Evolutionary conservation across 2,113 vertebrate species (phyloP), one percentile per base, ranked within the genome.

Genomic region (Acanthochromis polyacanthus): DNA sequence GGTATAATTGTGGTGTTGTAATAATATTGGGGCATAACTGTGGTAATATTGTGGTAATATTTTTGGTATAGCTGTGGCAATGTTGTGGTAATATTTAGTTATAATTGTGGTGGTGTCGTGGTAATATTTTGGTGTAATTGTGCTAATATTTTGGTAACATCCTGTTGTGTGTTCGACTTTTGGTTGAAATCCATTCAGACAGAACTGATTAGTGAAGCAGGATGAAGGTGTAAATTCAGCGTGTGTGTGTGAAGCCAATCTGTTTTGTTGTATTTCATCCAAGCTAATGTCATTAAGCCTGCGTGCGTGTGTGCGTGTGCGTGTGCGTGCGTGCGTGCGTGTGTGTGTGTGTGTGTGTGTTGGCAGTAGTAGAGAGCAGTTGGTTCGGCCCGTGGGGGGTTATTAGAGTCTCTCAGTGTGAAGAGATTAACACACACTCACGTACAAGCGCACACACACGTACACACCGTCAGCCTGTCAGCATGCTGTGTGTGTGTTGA

Each of bases 271-370:
- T 93, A 90, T 89, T 90, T 92, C 90, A 92, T 93, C 93, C 91
- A 94, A 91, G 83, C 81, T 91, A 94, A 93, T 93, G 91, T 93
- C 90, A 94, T 93, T 93, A 93, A 89, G 92, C 92, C 93, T 93
- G 85, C 84, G 85, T 73, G 71, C 78, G 53, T 75, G 63, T 69
- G 56, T 61, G 63, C 51, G 75, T 79, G 65, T 55, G 14, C 57
- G 58, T 82, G 75, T 70, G 40, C 70, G 75, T 78, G 76, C 78
- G 48, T 51, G 48, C 78, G 15, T 64, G 62, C 75, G 75, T 71
- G 40, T 75, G 75, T 75, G 71, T 81, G 71, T 83, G 84, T 58
- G 85, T 28, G 71, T 77, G 85, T 81, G 60, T 88, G 74, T 83
- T 91, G 89, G 88, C 89, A 90, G 78, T 78, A 89, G 69, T 85